Evolutionary conservation across 2,888 invertebrate genomes (phyloP).

Genomic region (Tetragonula carbonaria): DNA sequence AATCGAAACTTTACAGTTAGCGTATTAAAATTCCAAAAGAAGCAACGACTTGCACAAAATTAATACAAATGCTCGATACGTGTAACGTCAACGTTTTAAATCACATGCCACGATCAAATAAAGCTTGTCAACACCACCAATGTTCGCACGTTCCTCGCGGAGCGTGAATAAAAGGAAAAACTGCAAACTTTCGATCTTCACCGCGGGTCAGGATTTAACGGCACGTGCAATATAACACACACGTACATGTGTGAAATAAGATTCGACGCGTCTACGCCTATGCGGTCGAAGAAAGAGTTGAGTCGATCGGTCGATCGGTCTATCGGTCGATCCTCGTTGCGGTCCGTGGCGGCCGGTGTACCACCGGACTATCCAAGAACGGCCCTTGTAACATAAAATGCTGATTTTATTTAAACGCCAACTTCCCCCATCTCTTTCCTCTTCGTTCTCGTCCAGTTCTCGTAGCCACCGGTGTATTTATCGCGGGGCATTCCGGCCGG

Average conservation of each 20-base stretch:
- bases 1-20: too few relatives aligned
- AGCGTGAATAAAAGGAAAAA: too few relatives aligned
- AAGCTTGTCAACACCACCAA: too few relatives aligned
- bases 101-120: too few relatives aligned
- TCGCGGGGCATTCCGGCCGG: conserved; percentile 80
- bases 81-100: too few relatives aligned
- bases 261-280: conserved; percentile 70
- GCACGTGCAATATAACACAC: too few relatives aligned
- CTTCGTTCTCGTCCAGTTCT: conserved; percentile 64
- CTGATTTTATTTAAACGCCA: conserved; percentile 82
- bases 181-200: too few relatives aligned
- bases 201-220: too few relatives aligned
- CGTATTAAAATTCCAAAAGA: too few relatives aligned
- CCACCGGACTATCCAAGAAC: conserved; percentile 73
- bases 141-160: too few relatives aligned
- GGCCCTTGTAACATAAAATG: conserved; percentile 81
- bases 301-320: conserved; percentile 40
- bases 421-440: conserved; percentile 35
- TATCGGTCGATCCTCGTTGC: conserved; percentile 47
- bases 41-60: too few relatives aligned
- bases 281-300: conserved; percentile 53
- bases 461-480: conserved; percentile 78
- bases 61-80: too few relatives aligned
- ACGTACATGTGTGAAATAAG: neutral
- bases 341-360: conserved; percentile 41